Evolutionary conservation across 2,888 invertebrate genomes (phyloP), one percentile per base, ranked within the genome.

Genomic region (Andrena minutula): DNA sequence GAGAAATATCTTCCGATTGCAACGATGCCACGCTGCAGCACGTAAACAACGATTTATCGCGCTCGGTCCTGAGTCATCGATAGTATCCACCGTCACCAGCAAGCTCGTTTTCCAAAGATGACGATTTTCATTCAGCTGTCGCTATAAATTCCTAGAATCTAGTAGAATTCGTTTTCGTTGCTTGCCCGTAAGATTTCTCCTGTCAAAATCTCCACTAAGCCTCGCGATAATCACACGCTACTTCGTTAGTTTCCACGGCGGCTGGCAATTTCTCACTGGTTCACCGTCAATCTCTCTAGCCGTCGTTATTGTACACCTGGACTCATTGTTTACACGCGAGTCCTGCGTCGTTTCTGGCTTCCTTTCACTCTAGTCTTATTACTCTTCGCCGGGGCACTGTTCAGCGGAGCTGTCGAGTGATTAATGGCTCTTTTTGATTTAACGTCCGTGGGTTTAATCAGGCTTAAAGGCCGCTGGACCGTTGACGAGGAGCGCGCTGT

Each of bases 1-100:
- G 8, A 61, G 7, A 30, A 16, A 7, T 32, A 8, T 26, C 30
- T 8, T 2, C n/a, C 16, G n/a, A 30, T 30, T n/a, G 60, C 30
- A 32, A 60, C 30, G 30, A 60, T 10, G 61, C 10, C 20, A 20
- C 35, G 20, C 4, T 20, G 51, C 16, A 12, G 56, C n/a, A 12
- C 23, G 26, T 69, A 69, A 69, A 69, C 56, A 56, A 16, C 28
- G 26, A 6, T 10, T 41, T 70, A 70, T 70, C 70, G 32, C 26
- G 3, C 2, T 10, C 23, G 23, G 4, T 12, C 4, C 28, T 28
- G 70, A 70, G 28, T 70, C 70, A 60, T 28, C 58, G 70, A 58
- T 47, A 53, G 58, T 58, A 41, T 23, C 10, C 41, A n/a, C 35
- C 6, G 2, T 1, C 2, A n/a, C 1, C 41, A 16, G 5, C 5